Evolutionary conservation across 2,797 vertebrate genomes (phyloP).

Genomic region (Zalophus californianus): DNA sequence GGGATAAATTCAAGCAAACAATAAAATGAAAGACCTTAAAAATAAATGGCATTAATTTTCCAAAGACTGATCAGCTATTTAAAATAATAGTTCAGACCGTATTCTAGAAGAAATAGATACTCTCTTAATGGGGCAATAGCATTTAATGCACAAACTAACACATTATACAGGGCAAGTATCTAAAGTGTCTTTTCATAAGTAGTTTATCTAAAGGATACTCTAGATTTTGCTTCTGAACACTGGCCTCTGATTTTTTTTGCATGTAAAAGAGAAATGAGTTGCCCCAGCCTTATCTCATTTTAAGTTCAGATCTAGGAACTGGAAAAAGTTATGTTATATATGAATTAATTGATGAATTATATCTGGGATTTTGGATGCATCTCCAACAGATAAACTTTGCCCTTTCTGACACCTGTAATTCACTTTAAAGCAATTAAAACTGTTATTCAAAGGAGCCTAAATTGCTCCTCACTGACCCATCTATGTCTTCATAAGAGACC

Average conservation of each 20-base stretch:
- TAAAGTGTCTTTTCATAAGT: neutral
- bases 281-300: neutral
- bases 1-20: slow-evolving; percentile 55
- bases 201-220: neutral
- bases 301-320: slow-evolving; percentile 1
- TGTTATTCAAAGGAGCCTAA: neutral
- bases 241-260: neutral
- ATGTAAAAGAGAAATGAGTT: neutral
- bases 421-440: slow-evolving; percentile 46
- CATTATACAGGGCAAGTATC: neutral
- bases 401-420: slow-evolving; percentile 49
- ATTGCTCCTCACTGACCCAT: neutral
- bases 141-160: slow-evolving; percentile 45
- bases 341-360: slow-evolving; percentile 1
- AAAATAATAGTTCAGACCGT: neutral
- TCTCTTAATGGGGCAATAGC: neutral
- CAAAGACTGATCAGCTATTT: neutral
- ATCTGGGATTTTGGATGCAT: slow-evolving; percentile 47
- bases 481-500: slow-evolving; percentile 30
- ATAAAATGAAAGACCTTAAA: slow-evolving; percentile 21
- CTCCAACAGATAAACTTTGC: slow-evolving; percentile 26
- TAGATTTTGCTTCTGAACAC: slow-evolving; percentile 3
- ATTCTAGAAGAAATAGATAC: slow-evolving; percentile 37
- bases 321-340: neutral
- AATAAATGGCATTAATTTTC: neutral